phyloP scores from a whole-genome alignment of 2,797 vertebrate genomes.

The Pseudochromis fuscus region DNA sequence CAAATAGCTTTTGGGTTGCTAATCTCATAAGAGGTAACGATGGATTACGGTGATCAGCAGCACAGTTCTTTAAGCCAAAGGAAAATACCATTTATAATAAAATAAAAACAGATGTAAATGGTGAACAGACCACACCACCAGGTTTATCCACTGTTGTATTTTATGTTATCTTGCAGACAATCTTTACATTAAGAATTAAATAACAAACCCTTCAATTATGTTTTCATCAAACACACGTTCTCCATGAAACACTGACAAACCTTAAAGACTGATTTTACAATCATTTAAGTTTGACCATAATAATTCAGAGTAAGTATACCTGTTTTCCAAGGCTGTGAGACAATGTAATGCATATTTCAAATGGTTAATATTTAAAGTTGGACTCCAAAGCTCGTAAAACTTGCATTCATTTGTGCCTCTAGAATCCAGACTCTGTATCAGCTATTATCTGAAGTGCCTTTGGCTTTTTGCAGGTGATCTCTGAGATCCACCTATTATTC shows the following conservation, averaged over 20 bases:
- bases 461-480: constrained; percentile 1
- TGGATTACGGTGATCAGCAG: neutral
- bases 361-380: constrained; percentile 8
- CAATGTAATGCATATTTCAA: constrained; percentile 28
- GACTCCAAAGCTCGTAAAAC: constrained; percentile 25
- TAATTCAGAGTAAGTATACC: constrained; percentile 15
- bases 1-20: neutral
- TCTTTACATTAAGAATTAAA: neutral
- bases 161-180: neutral
- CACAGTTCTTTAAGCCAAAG: neutral
- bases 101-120: neutral
- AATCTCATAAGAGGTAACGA: neutral
- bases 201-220: neutral
- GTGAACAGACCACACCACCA: neutral
- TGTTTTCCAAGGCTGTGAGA: constrained; percentile 11
- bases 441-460: neutral
- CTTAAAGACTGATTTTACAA: constrained; percentile 1
- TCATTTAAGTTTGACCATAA: constrained; percentile 1
- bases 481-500: constrained; percentile 2
- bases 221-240: neutral
- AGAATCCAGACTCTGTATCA: constrained; percentile 7
- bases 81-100: neutral
- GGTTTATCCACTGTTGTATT: neutral
- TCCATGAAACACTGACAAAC: neutral
- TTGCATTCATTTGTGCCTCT: constrained; percentile 9